Evolutionary conservation across 2,888 invertebrate species (phyloP).

Genomic region (Xestia sexstrigata): DNA sequence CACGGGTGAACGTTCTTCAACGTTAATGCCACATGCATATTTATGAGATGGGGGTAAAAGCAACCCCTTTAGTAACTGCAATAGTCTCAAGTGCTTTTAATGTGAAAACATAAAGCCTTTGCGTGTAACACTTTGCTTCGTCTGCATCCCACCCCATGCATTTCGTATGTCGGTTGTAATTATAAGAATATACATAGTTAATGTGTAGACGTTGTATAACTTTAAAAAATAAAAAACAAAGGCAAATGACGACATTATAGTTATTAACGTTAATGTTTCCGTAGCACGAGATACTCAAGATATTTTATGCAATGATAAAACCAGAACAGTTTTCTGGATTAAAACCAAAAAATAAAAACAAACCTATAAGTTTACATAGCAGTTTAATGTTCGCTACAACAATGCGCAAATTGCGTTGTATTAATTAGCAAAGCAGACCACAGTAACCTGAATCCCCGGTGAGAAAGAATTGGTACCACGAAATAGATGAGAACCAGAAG

Average conservation of each 20-base stretch:
- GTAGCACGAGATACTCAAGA: conserved; percentile 5
- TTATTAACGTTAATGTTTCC: conserved; percentile 7
- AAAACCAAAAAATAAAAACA: conserved; percentile 1
- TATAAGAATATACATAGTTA: not conserved
- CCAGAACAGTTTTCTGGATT: conserved; percentile 5
- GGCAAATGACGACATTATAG: not conserved
- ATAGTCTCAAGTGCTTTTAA: conserved; percentile 36
- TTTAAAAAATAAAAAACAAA: not conserved
- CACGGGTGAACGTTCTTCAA: not conserved
- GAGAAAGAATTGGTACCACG: conserved; percentile 44
- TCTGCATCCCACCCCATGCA: conserved; percentile 28
- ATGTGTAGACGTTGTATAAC: conserved; percentile 23
- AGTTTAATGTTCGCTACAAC: conserved; percentile 31
- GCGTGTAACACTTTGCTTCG: conserved; percentile 14
- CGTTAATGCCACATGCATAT: conserved; percentile 42
- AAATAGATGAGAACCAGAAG: conserved; percentile 10
- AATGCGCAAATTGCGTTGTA: conserved; percentile 48
- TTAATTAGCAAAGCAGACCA: conserved; percentile 63
- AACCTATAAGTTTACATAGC: not conserved
- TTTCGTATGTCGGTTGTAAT: conserved; percentile 14
- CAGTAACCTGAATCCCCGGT: conserved; percentile 50
- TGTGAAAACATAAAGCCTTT: conserved; percentile 19
- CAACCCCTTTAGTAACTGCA: conserved; percentile 30
- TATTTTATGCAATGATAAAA: not conserved
- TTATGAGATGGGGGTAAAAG: conserved; percentile 38